phyloP scores from a whole-genome alignment of 2,888 invertebrate genomes.

The Oithona nana region DNA sequence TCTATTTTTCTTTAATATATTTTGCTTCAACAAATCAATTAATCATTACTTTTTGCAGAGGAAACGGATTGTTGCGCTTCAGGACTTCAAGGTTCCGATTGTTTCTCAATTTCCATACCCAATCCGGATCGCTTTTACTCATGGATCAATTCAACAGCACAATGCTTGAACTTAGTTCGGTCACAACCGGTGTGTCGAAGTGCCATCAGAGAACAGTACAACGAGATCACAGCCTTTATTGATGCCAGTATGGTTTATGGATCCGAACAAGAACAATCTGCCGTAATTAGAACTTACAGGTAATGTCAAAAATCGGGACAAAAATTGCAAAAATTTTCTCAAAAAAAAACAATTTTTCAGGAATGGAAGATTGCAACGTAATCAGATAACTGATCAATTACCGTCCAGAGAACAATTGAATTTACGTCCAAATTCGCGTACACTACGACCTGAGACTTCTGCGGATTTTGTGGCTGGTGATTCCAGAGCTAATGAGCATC shows the following conservation, averaged over 20 bases:
- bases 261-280: slow-evolving; percentile 29
- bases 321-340: neutral
- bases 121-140: slow-evolving; percentile 14
- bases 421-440: neutral
- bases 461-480: slow-evolving; percentile 17
- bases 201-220: slow-evolving; percentile 32
- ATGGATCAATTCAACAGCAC: slow-evolving; percentile 12
- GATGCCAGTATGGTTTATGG: slow-evolving; percentile 32
- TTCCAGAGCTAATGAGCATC: slow-evolving; percentile 13
- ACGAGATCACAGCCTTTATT: slow-evolving; percentile 32
- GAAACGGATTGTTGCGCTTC: slow-evolving; percentile 4
- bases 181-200: slow-evolving; percentile 11
- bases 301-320: neutral
- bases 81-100: neutral
- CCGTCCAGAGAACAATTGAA: slow-evolving; percentile 13
- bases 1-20: too few species aligned
- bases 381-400: slow-evolving; percentile 9
- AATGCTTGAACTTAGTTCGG: slow-evolving; percentile 13
- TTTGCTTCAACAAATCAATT: too few species aligned
- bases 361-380: slow-evolving; percentile 7
- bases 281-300: slow-evolving; percentile 27
- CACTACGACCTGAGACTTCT: slow-evolving; percentile 6
- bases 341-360: neutral
- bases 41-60: too few species aligned
- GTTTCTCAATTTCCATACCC: slow-evolving; percentile 15